These are phyloP conservation scores for Pyralis farinalis DNA, from an alignment of 2,888 invertebrate species.

Conservation along the genomic window DNA sequence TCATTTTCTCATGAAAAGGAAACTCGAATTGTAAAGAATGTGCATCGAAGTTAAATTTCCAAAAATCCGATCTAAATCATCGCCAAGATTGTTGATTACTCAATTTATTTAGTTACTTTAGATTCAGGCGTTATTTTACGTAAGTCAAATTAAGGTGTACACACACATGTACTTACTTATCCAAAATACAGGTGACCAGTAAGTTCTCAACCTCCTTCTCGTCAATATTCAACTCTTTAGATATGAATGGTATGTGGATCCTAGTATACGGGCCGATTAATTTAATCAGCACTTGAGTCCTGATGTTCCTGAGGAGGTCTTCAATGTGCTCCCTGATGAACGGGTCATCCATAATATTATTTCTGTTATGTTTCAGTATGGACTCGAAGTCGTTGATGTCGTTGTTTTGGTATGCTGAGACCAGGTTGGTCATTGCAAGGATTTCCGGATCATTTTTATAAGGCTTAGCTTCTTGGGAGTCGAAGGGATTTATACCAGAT, in stretches of 20 bases:
- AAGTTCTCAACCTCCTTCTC: conserved; percentile 97
- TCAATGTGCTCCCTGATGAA: conserved; percentile 99
- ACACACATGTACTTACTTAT: conserved; percentile 85
- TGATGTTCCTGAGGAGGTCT: conserved; percentile 96
- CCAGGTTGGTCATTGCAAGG: conserved; percentile 99
- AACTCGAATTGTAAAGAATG: no score
- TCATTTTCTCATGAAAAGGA: no score
- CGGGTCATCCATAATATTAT: conserved; percentile 99
- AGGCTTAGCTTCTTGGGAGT: conserved; percentile 99
- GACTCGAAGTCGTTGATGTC: conserved; percentile 99
- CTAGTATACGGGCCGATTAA: conserved; percentile 98
- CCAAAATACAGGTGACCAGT: conserved; percentile 98
- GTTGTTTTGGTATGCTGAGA: conserved; percentile 98
- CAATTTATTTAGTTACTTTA: no score
- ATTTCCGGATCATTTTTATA: conserved; percentile 99
- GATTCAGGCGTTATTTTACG: no score
- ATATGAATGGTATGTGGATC: conserved; percentile 98
- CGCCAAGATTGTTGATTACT: no score
- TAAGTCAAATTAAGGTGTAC: no score
- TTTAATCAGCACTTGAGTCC: conserved; percentile 98
- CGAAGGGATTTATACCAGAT: conserved; percentile 99
- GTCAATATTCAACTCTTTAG: conserved; percentile 95
- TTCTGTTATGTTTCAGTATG: conserved; percentile 93
- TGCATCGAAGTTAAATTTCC: no score
- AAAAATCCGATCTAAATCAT: no score